Evolutionary conservation across 2,888 invertebrate genomes (phyloP).

Genomic region (Gastracanthus pulcherrimus): DNA sequence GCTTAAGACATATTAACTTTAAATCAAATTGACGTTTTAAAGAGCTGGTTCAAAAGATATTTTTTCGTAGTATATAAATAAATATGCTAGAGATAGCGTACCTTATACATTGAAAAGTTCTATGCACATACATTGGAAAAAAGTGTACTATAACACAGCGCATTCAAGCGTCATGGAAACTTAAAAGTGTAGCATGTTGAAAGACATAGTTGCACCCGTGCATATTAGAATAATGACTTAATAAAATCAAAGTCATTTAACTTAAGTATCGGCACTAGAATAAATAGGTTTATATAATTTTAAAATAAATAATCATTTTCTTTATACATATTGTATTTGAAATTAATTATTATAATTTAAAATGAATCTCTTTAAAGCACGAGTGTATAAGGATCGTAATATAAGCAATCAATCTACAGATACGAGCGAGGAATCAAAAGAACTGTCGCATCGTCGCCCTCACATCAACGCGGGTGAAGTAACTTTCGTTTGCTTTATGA

Average conservation of each 20-base stretch:
- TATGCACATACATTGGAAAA: background rate
- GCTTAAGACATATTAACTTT: background rate
- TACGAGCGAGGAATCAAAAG: background rate
- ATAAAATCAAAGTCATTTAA: background rate
- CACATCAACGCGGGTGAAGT: no score
- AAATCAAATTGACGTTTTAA: slow-evolving; percentile 10
- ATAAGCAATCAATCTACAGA: background rate
- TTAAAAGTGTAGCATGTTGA: background rate
- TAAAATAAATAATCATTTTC: background rate
- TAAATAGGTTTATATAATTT: no score
- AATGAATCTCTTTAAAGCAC: no score
- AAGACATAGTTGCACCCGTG: background rate
- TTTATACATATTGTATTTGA: background rate
- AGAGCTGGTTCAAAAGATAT: background rate
- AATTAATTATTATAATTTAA: background rate
- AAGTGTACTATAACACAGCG: background rate
- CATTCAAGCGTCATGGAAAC: background rate
- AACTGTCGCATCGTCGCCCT: background rate
- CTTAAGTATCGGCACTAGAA: background rate
- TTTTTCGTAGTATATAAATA: background rate
- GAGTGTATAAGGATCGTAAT: background rate
- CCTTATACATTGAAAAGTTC: background rate
- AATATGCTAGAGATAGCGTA: background rate
- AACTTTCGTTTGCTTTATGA: slow-evolving; percentile 15
- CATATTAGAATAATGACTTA: background rate